Evolutionary conservation across 2,888 invertebrate genomes (phyloP).

Genomic region (Xestia rhomboidea): DNA sequence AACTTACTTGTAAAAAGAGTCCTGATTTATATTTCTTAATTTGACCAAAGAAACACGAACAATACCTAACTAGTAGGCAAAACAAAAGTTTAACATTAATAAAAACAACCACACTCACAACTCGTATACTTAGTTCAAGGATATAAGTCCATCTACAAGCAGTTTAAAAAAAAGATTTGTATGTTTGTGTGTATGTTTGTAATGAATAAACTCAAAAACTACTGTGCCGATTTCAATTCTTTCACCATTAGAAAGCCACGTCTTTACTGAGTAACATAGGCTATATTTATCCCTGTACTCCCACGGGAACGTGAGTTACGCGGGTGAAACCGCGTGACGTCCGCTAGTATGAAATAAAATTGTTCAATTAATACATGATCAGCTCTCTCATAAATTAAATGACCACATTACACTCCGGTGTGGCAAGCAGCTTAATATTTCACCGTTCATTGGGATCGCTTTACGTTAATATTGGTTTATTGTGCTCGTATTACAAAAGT

Average conservation of each 20-base stretch:
- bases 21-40: neutral
- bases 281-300: no score
- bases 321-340: no score
- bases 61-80: neutral
- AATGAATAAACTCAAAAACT: no score
- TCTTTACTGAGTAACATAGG: no score
- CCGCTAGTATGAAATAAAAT: neutral
- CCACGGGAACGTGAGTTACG: no score
- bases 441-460: constrained; percentile 81
- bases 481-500: constrained; percentile 45
- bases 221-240: no score
- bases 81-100: neutral
- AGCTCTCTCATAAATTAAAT: constrained; percentile 5
- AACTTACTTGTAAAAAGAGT: neutral
- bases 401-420: constrained; percentile 71
- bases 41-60: neutral
- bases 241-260: no score
- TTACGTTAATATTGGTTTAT: constrained; percentile 53
- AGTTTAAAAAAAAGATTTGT: no score
- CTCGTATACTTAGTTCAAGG: neutral
- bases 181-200: no score
- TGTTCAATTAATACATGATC: neutral
- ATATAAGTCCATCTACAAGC: no score
- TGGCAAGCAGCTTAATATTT: constrained; percentile 71
- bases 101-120: neutral